These are phyloP conservation scores for Scaptomyza cyrtandrae DNA, from an alignment of 2,888 invertebrate genomes.

Conservation along the genomic window DNA sequence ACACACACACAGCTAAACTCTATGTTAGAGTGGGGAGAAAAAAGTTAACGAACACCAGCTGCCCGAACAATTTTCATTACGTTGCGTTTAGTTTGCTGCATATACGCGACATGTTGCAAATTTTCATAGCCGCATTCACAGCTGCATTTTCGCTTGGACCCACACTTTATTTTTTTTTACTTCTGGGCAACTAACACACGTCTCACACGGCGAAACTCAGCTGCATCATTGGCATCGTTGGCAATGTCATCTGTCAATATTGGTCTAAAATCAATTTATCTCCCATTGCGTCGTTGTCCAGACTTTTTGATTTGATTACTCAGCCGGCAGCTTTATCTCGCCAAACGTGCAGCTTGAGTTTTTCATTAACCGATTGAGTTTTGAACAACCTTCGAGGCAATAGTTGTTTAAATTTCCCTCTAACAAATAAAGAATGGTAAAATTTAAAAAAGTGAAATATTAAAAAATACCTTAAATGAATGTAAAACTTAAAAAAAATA, in stretches of 20 bases:
- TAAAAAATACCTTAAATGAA: not conserved
- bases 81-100: slow-evolving; percentile 42
- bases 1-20: not conserved
- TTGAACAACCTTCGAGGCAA: not conserved
- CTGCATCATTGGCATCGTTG: slow-evolving; percentile 36
- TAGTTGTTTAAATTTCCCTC: not conserved
- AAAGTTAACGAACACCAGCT: slow-evolving; percentile 7
- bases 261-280: slow-evolving; percentile 79
- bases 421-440: not conserved
- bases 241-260: slow-evolving; percentile 77
- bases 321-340: not conserved
- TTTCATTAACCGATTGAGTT: slow-evolving; percentile 59
- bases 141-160: slow-evolving; percentile 17
- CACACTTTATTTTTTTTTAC: slow-evolving; percentile 1
- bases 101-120: slow-evolving; percentile 58
- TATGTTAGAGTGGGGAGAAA: not conserved
- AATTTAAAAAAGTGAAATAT: no score
- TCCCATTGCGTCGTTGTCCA: slow-evolving; percentile 54
- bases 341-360: slow-evolving; percentile 54
- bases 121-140: slow-evolving; percentile 26
- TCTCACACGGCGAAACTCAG: slow-evolving; percentile 19
- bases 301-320: slow-evolving; percentile 54
- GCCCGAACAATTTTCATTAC: slow-evolving; percentile 53
- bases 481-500: not conserved
- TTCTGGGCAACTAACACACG: not conserved